Evolutionary conservation across 2,797 vertebrate genomes (phyloP).

Genomic region (Tokudaia tokunoshimensis): DNA sequence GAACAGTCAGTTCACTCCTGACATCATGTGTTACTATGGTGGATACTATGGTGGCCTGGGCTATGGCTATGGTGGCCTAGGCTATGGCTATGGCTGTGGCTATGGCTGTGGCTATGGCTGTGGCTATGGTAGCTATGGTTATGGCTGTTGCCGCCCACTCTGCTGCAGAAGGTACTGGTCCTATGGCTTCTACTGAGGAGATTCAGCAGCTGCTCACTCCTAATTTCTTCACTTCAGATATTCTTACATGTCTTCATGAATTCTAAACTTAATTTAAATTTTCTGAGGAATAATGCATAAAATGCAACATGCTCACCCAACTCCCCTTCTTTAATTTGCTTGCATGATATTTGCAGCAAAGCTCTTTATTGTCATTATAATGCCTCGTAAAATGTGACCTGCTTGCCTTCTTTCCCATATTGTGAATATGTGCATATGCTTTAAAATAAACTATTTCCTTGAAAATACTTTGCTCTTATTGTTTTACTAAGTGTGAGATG

Average conservation of each 20-base stretch:
- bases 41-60: background rate
- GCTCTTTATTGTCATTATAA: background rate
- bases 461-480: background rate
- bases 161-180: conserved; percentile 29
- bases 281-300: background rate
- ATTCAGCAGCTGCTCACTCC: background rate
- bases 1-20: background rate
- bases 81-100: background rate
- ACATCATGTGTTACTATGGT: background rate
- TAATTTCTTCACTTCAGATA: background rate
- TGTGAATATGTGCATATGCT: background rate
- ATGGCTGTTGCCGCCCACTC: background rate
- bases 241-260: background rate
- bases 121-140: background rate
- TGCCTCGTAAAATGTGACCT: background rate
- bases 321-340: background rate
- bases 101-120: background rate
- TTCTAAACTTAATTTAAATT: background rate
- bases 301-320: background rate
- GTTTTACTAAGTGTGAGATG: background rate
- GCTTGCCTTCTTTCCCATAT: accelerated
- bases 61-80: background rate
- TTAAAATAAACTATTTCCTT: background rate
- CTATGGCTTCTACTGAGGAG: background rate
- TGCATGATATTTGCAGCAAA: background rate